Conservation (phyloP, 2,113 vertebrate species). For the Hipposideros armiger region DNA sequence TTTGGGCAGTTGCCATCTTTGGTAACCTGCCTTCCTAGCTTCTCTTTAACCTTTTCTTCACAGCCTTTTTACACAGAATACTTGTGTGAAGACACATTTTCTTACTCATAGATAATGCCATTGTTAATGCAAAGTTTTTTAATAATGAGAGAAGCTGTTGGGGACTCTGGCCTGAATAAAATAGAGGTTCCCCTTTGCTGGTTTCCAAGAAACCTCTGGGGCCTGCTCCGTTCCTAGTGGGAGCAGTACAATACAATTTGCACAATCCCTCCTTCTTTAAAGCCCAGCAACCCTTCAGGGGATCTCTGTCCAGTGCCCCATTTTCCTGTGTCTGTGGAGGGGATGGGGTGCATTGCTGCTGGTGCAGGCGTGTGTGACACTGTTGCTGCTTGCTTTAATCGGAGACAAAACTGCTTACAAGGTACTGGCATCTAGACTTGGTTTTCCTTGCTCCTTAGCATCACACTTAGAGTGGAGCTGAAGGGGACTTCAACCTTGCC, state of each 20-base stretch:
- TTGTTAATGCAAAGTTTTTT: conserved; percentile 69
- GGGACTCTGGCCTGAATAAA: conserved; percentile 80
- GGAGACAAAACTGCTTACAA: conserved; percentile 1
- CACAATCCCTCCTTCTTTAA: not conserved
- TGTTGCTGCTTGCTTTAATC: conserved; percentile 60
- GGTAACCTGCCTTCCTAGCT: conserved; percentile 78
- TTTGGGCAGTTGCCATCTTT: conserved; percentile 85
- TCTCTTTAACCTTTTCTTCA: conserved; percentile 70
- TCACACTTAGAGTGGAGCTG: not conserved
- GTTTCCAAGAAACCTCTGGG: conserved; percentile 68
- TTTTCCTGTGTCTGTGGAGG: conserved; percentile 41
- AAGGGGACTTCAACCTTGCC: not conserved
- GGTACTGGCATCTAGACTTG: not conserved
- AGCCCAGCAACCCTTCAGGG: not conserved
- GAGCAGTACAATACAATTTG: conserved; percentile 25
- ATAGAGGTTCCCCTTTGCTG: conserved; percentile 71
- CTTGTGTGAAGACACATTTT: conserved; percentile 77
- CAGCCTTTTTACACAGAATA: not conserved
- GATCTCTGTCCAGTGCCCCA: conserved; percentile 23
- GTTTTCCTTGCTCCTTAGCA: not conserved
- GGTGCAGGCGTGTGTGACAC: conserved; percentile 58
- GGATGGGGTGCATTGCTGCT: not conserved
- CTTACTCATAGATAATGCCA: conserved; percentile 57
- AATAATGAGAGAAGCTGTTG: conserved; percentile 73
- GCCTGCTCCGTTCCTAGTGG: conserved; percentile 75